Base-by-base conservation (phyloP, 2,797 vertebrate species). In the Myotis myotis region DNA sequence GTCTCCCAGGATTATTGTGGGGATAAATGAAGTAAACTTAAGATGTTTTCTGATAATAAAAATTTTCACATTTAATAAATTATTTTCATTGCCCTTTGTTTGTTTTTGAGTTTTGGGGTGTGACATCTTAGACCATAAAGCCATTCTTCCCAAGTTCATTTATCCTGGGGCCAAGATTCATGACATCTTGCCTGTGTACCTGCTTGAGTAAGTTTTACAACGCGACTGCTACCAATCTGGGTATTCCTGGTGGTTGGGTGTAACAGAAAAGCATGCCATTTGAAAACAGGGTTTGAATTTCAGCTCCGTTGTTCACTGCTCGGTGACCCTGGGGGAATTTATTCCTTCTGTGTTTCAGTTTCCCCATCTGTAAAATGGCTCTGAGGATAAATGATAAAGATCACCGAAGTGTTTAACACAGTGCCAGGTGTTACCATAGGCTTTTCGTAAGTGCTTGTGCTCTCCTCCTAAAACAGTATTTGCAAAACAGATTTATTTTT, bases 21-120 rank as follows among this genome's bases (percentile, higher is more conserved):
- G 23, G 22, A 33, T 88, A 64, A 71, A 55, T 76, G 25, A 75
- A 68, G 33, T 80, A 20, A 70, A 6, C 16, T 79, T 60, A 71
- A 87, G 47, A 22, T 79, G 78, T 96, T 78, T 81, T 83, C 51
- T 47, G 76, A 60, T 75, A 5, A 79, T 87, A 41, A 89, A 94
- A 66, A 3, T 3, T 8, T 84, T 89, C 10, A 68, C 16, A 75
- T 66, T 53, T 91, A n/a, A 79, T 79, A 38, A 75, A 19, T 75
- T 57, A 66, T 33, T 76, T 62, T 85, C 71, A 72, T 78, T 92
- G 57, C 51, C 64, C 57, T 78, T 93, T 86, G 66, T 19, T 70
- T 92, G 28, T 38, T 84, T 91, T 90, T 95, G 41, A 88, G 22
- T 85, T 44, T 85, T 79, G 68, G 41, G 60, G 88, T 71, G 8